Evolutionary conservation across 2,888 invertebrate genomes (phyloP).

Genomic region (Pecten maximus): DNA sequence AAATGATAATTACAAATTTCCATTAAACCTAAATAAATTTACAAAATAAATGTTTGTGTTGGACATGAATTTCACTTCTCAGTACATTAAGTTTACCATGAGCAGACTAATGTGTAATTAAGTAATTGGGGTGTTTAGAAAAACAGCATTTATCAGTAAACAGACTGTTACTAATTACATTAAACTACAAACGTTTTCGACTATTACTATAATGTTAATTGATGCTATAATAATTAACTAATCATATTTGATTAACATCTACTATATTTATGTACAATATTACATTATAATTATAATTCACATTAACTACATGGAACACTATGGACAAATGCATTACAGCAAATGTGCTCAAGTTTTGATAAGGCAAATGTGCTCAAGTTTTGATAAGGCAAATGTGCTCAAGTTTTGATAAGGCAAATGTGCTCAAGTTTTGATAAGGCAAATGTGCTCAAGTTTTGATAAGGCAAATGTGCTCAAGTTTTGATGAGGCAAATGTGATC

Average conservation of each 20-base stretch:
- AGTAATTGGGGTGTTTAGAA: neutral
- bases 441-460: too few species aligned
- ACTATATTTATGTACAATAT: neutral
- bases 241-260: neutral
- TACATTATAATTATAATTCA: slow-evolving; percentile 5
- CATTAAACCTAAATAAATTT: too few species aligned
- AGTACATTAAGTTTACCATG: neutral
- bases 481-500: too few species aligned
- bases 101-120: neutral
- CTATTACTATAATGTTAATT: slow-evolving; percentile 4
- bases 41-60: neutral
- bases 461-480: too few species aligned
- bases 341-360: neutral
- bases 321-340: neutral
- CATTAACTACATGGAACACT: neutral
- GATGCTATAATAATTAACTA: neutral
- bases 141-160: neutral
- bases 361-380: too few species aligned
- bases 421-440: too few species aligned
- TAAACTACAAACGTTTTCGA: neutral
- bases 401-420: too few species aligned
- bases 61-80: neutral
- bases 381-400: too few species aligned
- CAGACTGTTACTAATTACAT: neutral
- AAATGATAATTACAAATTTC: too few species aligned